These are phyloP conservation scores for Eudemis profundana DNA, from an alignment of 2,888 invertebrate genomes.

Conservation along the genomic window DNA sequence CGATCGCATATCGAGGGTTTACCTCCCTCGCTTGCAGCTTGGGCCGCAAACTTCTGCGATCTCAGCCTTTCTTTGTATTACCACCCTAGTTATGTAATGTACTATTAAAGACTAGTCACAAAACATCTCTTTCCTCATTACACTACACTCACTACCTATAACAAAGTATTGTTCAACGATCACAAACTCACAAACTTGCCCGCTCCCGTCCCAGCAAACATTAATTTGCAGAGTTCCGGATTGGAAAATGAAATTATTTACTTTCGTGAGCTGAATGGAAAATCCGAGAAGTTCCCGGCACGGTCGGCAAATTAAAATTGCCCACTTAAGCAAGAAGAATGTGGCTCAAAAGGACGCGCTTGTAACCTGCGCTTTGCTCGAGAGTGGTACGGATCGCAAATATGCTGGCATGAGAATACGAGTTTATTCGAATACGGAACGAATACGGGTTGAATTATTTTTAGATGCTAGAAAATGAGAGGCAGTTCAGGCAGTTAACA, in stretches of 20 bases:
- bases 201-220: constrained; percentile 45
- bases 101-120: neutral
- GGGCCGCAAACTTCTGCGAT: too few species aligned
- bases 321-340: constrained; percentile 53
- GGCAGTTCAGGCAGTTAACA: too few species aligned
- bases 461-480: too few species aligned
- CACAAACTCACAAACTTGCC: constrained; percentile 14
- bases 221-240: constrained; percentile 47
- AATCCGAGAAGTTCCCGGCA: constrained; percentile 40
- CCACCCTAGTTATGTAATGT: too few species aligned
- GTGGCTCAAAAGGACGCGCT: constrained; percentile 34
- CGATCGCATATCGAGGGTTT: too few species aligned
- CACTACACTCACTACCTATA: constrained; percentile 10
- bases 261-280: constrained; percentile 48
- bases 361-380: constrained; percentile 39
- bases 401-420: too few species aligned
- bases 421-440: too few species aligned
- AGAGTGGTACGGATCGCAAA: constrained; percentile 33
- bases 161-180: constrained; percentile 26
- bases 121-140: neutral
- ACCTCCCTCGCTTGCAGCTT: too few species aligned
- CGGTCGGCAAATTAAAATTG: constrained; percentile 54
- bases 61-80: too few species aligned
- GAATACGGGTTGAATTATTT: too few species aligned
- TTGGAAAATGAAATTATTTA: constrained; percentile 53